Percentiles rank a stretch among this genome's conserved stretches.
Evolutionary conservation across 2,797 vertebrate genomes (phyloP).

Genomic region (Semotilus atromaculatus): DNA sequence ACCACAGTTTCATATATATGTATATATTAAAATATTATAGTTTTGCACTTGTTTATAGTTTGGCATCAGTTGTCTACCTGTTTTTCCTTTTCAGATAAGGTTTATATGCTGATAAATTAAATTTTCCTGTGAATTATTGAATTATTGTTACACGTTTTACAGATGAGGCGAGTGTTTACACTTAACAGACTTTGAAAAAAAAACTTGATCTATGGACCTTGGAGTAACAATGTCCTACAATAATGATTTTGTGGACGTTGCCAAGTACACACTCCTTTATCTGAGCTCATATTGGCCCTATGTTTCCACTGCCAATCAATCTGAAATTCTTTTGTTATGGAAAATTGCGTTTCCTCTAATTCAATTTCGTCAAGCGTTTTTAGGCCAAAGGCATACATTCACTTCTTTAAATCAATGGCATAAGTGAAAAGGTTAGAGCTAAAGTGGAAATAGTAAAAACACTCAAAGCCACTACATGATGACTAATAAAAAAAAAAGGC

Average conservation of each 20-base stretch:
- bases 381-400: slow-evolving; percentile 38
- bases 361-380: slow-evolving; percentile 55
- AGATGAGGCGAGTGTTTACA: not conserved
- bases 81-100: not conserved
- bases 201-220: slow-evolving; percentile 1
- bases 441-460: slow-evolving; percentile 38
- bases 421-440: slow-evolving; percentile 39
- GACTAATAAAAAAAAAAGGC: slow-evolving; percentile 17
- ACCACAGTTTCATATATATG: not conserved
- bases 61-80: not conserved
- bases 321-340: slow-evolving; percentile 53
- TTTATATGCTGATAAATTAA: no score
- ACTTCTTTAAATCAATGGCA: slow-evolving; percentile 47
- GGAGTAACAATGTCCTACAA: not conserved
- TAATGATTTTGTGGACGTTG: slow-evolving; percentile 10
- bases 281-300: slow-evolving; percentile 10
- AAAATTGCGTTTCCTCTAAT: slow-evolving; percentile 60
- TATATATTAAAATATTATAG: no score
- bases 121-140: no score
- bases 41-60: not conserved
- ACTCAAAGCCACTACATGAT: slow-evolving; percentile 22
- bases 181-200: slow-evolving; percentile 1
- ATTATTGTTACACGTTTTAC: not conserved
- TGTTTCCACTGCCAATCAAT: slow-evolving; percentile 54
- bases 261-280: slow-evolving; percentile 45